These are phyloP conservation scores for Ethmia dodecea DNA, from an alignment of 2,888 invertebrate species.

Conservation along the genomic window DNA sequence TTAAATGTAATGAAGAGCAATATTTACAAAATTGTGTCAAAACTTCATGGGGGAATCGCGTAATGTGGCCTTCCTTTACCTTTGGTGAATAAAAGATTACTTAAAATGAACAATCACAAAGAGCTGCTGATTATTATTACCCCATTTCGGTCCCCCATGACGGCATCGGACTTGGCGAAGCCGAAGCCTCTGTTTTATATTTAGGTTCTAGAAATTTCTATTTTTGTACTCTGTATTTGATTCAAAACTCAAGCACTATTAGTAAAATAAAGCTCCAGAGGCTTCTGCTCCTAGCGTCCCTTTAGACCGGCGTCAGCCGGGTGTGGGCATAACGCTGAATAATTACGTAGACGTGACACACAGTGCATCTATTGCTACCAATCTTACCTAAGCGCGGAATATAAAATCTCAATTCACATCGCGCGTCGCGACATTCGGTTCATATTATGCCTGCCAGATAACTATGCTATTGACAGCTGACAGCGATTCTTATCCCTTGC, in stretches of 20 bases:
- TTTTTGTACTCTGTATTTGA: slow-evolving; percentile 31
- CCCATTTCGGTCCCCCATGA: slow-evolving; percentile 38
- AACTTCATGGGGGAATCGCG: slow-evolving; percentile 37
- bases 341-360: slow-evolving; percentile 12
- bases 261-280: slow-evolving; percentile 19
- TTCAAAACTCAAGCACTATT: slow-evolving; percentile 12
- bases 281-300: slow-evolving; percentile 33
- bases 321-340: slow-evolving; percentile 11
- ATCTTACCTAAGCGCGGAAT: slow-evolving; percentile 1
- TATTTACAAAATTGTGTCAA: slow-evolving; percentile 45
- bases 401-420: no score
- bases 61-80: slow-evolving; percentile 27
- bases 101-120: slow-evolving; percentile 11
- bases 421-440: no score
- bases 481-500: neutral
- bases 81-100: neutral
- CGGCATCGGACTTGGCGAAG: slow-evolving; percentile 33
- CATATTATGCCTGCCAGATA: slow-evolving; percentile 4
- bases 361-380: slow-evolving; percentile 1
- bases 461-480: slow-evolving; percentile 4
- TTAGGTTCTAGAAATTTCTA: slow-evolving; percentile 30
- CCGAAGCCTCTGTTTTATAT: slow-evolving; percentile 33
- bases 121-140: neutral
- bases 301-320: slow-evolving; percentile 9
- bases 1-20: slow-evolving; percentile 60